These are phyloP conservation scores for Dermochelys coriacea DNA, from an alignment of 2,797 vertebrate genomes.

Conservation along the genomic window DNA sequence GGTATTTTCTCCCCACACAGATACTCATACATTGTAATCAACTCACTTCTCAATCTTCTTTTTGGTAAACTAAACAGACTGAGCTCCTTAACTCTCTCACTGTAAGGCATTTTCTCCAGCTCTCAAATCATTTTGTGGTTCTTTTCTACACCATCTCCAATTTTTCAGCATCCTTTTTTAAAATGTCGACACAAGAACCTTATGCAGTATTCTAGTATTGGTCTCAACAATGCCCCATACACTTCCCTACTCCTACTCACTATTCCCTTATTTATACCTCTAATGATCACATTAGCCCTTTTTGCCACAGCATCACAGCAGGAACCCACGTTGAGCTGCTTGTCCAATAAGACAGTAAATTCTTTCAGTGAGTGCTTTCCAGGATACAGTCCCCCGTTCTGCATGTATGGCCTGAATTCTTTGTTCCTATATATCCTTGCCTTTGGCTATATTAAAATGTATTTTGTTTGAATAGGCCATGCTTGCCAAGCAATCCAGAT, in stretches of 20 bases:
- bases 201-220: neutral
- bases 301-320: constrained; percentile 29
- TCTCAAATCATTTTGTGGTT: neutral
- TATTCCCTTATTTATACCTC: constrained; percentile 22
- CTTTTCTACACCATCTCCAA: neutral
- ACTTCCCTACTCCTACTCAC: neutral
- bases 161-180: neutral
- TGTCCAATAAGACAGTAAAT: constrained; percentile 10
- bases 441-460: neutral
- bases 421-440: neutral
- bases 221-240: neutral
- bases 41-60: neutral
- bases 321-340: neutral
- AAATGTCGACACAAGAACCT: constrained; percentile 6
- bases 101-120: neutral
- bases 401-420: neutral
- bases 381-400: neutral
- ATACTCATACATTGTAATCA: neutral
- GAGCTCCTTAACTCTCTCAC: constrained; percentile 8
- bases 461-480: neutral
- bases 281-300: neutral
- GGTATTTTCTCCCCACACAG: neutral
- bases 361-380: constrained; percentile 4
- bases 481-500: neutral
- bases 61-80: neutral